Evolutionary conservation across 2,797 vertebrate species (phyloP).

Genomic region (Poeciliopsis paucimaculata): DNA sequence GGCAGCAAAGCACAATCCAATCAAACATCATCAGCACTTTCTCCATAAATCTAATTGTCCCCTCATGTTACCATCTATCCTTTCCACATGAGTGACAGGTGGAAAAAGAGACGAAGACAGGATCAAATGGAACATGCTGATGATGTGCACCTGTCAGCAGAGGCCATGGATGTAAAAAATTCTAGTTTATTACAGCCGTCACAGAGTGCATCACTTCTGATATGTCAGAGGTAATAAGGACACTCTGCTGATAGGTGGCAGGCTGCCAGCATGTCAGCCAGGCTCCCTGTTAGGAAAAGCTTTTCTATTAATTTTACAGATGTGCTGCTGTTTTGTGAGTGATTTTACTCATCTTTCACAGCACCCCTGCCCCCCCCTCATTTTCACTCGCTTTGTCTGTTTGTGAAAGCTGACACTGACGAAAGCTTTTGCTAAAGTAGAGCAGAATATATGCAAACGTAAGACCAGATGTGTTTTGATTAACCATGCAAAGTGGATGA

Average conservation of each 20-base stretch:
- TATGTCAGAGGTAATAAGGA: conserved; percentile 73
- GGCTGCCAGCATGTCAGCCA: conserved; percentile 67
- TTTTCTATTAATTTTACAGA: conserved; percentile 76
- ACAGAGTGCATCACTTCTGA: conserved; percentile 68
- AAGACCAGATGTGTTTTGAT: conserved; percentile 26
- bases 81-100: conserved; percentile 54
- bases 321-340: conserved; percentile 69
- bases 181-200: conserved; percentile 69
- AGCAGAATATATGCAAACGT: conserved; percentile 12
- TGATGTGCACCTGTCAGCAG: conserved; percentile 66
- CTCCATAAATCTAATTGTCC: conserved; percentile 42
- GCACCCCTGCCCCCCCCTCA: conserved; percentile 24
- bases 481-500: conserved; percentile 4
- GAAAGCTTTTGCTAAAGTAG: conserved; percentile 27
- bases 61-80: conserved; percentile 55
- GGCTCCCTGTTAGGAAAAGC: conserved; percentile 68
- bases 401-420: conserved; percentile 37
- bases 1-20: neutral
- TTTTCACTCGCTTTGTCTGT: conserved; percentile 16
- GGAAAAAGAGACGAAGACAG: conserved; percentile 38
- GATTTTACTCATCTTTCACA: conserved; percentile 66
- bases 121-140: conserved; percentile 67
- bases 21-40: conserved; percentile 64
- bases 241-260: conserved; percentile 64
- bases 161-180: conserved; percentile 54